Conservation (phyloP, 2,797 vertebrate species). For the Pristis pectinata region DNA sequence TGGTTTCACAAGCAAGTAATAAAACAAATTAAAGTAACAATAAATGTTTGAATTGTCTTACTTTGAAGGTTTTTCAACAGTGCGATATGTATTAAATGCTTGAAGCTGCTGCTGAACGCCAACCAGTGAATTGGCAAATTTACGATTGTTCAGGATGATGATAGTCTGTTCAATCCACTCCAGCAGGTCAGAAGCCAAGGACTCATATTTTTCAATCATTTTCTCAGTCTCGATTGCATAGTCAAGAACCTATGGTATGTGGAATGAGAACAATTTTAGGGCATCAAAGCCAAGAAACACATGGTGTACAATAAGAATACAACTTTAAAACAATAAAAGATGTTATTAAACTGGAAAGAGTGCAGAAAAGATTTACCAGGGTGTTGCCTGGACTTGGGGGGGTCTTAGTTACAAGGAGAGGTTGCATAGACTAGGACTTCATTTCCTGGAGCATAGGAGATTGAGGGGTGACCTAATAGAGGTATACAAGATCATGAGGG, state of each 20-base stretch:
- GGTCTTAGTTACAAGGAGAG: no score
- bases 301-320: not conserved
- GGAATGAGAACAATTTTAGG: slow-evolving; percentile 39
- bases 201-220: slow-evolving; percentile 96
- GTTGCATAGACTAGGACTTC: no score
- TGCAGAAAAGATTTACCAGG: no score
- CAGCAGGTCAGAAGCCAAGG: slow-evolving; percentile 86
- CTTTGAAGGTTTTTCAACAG: slow-evolving; percentile 94
- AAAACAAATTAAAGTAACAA: not conserved
- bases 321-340: not conserved
- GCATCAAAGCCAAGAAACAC: not conserved
- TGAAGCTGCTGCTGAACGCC: slow-evolving; percentile 95
- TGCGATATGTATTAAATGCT: slow-evolving; percentile 95
- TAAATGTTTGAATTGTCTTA: slow-evolving; percentile 52
- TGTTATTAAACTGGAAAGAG: no score
- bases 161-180: slow-evolving; percentile 98
- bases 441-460: no score
- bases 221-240: slow-evolving; percentile 94
- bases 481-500: no score
- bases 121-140: slow-evolving; percentile 89
- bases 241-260: slow-evolving; percentile 72
- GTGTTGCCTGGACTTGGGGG: no score
- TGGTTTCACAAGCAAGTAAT: not conserved
- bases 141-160: slow-evolving; percentile 95
- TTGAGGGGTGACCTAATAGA: no score